These are phyloP conservation scores for Eulimnadia texana DNA, from an alignment of 1,140 invertebrate species.

Conservation along the genomic window DNA sequence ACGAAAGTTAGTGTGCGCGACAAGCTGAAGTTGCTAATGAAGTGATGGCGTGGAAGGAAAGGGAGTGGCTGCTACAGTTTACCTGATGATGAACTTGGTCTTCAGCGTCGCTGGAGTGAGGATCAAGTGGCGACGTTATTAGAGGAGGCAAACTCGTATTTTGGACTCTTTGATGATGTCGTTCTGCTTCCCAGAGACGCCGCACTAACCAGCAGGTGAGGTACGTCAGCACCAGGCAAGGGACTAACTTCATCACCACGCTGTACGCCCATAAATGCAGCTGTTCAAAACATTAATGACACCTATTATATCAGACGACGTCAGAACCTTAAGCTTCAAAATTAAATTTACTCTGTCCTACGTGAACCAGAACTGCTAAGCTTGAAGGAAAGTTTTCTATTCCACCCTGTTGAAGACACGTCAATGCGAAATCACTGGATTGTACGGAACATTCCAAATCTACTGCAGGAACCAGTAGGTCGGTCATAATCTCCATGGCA, in stretches of 20 bases:
- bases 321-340: too few species aligned
- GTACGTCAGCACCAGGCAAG: conserved; percentile 61
- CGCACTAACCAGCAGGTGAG: conserved; percentile 60
- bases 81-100: not conserved
- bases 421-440: too few species aligned
- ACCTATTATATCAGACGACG: too few species aligned
- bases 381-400: too few species aligned
- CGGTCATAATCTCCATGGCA: too few species aligned
- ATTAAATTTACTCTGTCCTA: too few species aligned
- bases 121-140: not conserved
- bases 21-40: not conserved
- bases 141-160: not conserved
- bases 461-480: too few species aligned
- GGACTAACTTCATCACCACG: conserved; percentile 68
- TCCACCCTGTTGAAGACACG: too few species aligned
- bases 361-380: too few species aligned
- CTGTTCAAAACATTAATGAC: conserved; percentile 26
- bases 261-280: conserved; percentile 43
- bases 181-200: conserved; percentile 37
- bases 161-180: conserved; percentile 41
- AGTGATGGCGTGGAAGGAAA: not conserved
- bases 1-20: too few species aligned
- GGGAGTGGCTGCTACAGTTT: not conserved
- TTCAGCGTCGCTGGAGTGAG: not conserved
- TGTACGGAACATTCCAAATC: too few species aligned